phyloP scores from a whole-genome alignment of 2,113 vertebrate genomes.

The Coturnix japonica region DNA sequence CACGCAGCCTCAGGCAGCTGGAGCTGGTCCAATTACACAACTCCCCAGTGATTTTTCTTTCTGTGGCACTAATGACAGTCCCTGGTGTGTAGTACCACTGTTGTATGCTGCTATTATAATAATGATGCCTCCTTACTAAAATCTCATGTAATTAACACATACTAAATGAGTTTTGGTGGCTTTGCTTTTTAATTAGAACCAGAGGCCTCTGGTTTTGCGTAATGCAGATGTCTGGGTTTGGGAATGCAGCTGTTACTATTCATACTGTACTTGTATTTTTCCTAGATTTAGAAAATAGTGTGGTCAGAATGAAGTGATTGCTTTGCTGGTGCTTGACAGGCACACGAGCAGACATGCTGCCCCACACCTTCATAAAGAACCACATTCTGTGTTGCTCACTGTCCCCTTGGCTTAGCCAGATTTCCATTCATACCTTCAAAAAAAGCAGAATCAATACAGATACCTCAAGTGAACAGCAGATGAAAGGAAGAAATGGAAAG shows the following conservation, averaged over 20 bases:
- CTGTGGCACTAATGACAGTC: conserved; percentile 29
- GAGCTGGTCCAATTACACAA: conserved; percentile 40
- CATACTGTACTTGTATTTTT: background rate
- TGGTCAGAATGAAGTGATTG: background rate
- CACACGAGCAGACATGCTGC: background rate
- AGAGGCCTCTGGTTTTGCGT: conserved; percentile 6
- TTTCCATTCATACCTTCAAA: background rate
- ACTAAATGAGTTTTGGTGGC: conserved; percentile 53
- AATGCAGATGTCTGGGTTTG: background rate
- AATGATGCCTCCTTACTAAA: conserved; percentile 44
- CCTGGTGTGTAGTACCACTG: background rate
- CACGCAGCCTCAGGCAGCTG: background rate
- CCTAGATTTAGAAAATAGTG: background rate
- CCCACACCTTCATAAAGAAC: background rate
- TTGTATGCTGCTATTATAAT: conserved; percentile 4
- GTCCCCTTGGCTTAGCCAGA: background rate
- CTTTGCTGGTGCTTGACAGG: background rate
- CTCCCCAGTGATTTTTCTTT: conserved; percentile 30
- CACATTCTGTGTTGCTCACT: background rate
- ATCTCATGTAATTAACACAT: conserved; percentile 56
- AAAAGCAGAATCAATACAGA: background rate
- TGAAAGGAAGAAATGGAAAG: background rate
- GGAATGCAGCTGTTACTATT: conserved; percentile 38
- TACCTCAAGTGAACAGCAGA: background rate
- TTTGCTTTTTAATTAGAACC: conserved; percentile 62